Conservation (phyloP, 1,140 invertebrate species). For the Drosophila sproati region DNA sequence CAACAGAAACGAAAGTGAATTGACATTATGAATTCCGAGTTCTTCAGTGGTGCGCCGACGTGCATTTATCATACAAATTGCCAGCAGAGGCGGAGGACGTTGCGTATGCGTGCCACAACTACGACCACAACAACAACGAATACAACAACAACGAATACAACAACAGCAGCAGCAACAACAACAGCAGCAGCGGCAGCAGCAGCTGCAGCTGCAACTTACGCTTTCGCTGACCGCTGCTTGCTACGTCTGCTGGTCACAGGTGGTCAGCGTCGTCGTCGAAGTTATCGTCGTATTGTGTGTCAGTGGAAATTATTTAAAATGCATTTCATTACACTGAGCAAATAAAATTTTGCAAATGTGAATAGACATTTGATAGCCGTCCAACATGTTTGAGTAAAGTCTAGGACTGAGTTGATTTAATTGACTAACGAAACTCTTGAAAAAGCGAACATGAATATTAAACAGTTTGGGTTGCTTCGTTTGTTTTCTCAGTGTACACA, state of each 20-base stretch:
- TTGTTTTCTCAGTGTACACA: background rate
- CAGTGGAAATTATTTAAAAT: slow-evolving; percentile 11
- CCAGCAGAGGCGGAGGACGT: slow-evolving; percentile 12
- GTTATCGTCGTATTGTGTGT: slow-evolving; percentile 14
- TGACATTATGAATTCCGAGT: slow-evolving; percentile 71
- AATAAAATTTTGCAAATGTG: background rate
- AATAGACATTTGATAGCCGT: too few species aligned
- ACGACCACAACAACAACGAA: background rate
- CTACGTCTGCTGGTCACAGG: slow-evolving; percentile 52
- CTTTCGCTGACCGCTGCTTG: slow-evolving; percentile 47
- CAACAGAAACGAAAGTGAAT: slow-evolving; percentile 57
- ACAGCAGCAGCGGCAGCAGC: background rate
- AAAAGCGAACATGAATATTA: too few species aligned
- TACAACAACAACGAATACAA: background rate
- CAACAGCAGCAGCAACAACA: slow-evolving; percentile 32
- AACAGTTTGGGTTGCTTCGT: background rate
- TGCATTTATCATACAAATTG: slow-evolving; percentile 42
- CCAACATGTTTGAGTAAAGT: too few species aligned
- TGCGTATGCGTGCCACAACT: slow-evolving; percentile 21
- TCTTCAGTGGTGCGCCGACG: slow-evolving; percentile 9
- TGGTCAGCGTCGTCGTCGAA: slow-evolving; percentile 42
- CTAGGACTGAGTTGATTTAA: too few species aligned
- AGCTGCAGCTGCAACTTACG: slow-evolving; percentile 38
- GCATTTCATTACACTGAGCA: slow-evolving; percentile 7
- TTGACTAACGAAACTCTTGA: too few species aligned